Base-by-base conservation (phyloP, 2,797 vertebrate genomes). In the Hyperoplus lanceolatus region DNA sequence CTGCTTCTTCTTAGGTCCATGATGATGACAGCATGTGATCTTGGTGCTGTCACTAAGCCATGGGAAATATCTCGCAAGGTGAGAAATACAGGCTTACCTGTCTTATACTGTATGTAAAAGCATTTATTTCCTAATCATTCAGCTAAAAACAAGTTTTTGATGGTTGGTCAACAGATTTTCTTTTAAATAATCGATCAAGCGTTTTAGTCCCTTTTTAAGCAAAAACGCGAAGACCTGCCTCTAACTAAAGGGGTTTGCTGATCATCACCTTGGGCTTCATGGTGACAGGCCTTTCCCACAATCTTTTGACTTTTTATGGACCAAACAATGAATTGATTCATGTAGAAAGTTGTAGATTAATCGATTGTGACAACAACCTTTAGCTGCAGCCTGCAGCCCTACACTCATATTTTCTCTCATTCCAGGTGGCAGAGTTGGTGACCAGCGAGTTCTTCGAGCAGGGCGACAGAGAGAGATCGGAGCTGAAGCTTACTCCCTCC, bases 11-110 rank as follows among this genome's bases (percentile, higher is more conserved):
- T 92, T 94, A 99, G 98, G 95, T 99, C 98, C 89, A 99, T 99
- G 98, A 96, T 99, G 96, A 99, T 99, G 98, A 99, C 98, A 82
- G 98, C 98, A 12, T 99, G 98, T 95, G 98, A 99, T 95, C 96
- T 99, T 84, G 98, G 98, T 90, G 98, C 98, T 70, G 98, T 97
- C 91, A 99, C 98, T 79, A 99, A 99, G 94, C 98, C 98, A 41
- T 99, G 98, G 98, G 97, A 99, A 93, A 99, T 97, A 94, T 99
- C 98, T 42, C 96, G 96, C 94, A 98, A 99, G 97, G 98, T 97
- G 94, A 96, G 95, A 93, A 77, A 75, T 42, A 54, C n/a, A 54
- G 9, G 4, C 16, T 18, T 13, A 64, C 62, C 9, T 42, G 8
- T 58, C 29, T 41, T 5, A 29, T 13, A 8, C 12, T 1, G 5